Conservation (phyloP, 1,140 invertebrate species). For the Wiebesia pumilae region DNA sequence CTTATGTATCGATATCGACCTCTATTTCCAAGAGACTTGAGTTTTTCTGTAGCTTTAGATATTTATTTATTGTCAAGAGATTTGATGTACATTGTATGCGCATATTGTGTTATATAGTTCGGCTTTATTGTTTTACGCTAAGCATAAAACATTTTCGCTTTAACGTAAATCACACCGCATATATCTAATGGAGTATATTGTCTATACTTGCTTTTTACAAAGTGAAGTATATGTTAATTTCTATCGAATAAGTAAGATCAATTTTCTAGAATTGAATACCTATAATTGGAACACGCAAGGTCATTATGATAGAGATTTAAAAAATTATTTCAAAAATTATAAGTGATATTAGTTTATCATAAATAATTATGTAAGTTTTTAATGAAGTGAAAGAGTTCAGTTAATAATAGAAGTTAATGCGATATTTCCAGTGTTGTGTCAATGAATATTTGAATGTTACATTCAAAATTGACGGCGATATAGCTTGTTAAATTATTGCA, state of each 20-base stretch:
- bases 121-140: not conserved
- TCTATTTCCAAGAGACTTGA: not conserved
- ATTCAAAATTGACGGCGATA: not conserved
- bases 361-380: not conserved
- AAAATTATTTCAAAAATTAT: not conserved
- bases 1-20: conserved; percentile 12
- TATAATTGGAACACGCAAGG: not conserved
- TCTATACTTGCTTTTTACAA: not conserved
- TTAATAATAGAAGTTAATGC: not conserved
- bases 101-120: not conserved
- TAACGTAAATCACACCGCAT: not conserved
- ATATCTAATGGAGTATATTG: not conserved
- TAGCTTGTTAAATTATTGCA: not conserved
- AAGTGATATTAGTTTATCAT: not conserved
- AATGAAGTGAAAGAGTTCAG: not conserved
- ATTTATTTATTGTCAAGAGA: not conserved
- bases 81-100: not conserved
- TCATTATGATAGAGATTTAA: not conserved
- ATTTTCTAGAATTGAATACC: not conserved
- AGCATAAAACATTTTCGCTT: not conserved
- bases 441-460: not conserved
- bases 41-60: not conserved
- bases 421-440: not conserved
- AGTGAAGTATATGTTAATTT: not conserved
- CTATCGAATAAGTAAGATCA: not conserved